Evolutionary conservation across 1,140 invertebrate species (phyloP).

Genomic region (Eumeta japonica): DNA sequence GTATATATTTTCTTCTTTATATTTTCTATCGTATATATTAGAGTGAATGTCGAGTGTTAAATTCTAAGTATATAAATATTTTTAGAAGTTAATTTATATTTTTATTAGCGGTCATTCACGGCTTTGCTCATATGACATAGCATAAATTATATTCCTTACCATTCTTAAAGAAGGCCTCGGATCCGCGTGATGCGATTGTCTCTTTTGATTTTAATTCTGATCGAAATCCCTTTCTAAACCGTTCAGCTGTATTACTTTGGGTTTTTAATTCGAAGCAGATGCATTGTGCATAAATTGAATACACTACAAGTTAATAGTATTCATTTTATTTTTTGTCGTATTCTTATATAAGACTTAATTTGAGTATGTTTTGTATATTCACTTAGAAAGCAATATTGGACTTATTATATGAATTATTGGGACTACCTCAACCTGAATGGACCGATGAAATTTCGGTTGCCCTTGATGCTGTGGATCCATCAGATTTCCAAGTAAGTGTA

Average conservation of each 20-base stretch:
- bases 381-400: constrained; percentile 86
- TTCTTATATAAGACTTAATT: background rate
- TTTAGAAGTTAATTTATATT: no score
- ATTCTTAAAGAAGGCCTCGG: no score
- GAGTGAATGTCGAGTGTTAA: background rate
- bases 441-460: constrained; percentile 88
- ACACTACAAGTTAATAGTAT: background rate
- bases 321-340: background rate
- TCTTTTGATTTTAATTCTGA: no score
- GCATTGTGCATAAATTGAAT: background rate
- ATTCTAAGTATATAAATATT: no score
- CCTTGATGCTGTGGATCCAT: constrained; percentile 81
- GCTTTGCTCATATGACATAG: no score
- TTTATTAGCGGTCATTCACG: no score
- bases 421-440: constrained; percentile 83
- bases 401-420: constrained; percentile 85
- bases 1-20: constrained; percentile 5
- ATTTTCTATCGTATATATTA: background rate
- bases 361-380: background rate
- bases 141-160: no score
- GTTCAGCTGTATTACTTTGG: no score
- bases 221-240: no score
- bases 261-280: background rate
- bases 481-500: constrained; percentile 61
- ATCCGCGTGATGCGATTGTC: no score